A percentile compares a stretch with the other conserved stretches of the same genome.
Evolutionary conservation across 2,113 vertebrate genomes (phyloP).

Genomic region (Cavia aperea): DNA sequence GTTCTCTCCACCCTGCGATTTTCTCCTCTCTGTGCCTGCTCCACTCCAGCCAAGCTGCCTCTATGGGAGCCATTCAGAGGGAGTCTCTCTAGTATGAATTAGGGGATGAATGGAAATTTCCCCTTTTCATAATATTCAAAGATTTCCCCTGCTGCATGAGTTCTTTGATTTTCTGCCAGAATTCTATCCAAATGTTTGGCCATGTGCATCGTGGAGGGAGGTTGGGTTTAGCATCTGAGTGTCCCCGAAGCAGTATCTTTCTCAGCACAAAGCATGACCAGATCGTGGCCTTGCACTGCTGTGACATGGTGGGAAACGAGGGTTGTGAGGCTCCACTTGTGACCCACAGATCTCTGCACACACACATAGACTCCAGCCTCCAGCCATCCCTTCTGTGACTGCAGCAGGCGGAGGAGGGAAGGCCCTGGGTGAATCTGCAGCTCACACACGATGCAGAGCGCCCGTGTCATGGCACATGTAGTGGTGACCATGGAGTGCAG

Average conservation of each 20-base stretch:
- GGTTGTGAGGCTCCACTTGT: background rate
- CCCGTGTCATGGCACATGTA: too few relatives aligned
- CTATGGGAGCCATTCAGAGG: background rate
- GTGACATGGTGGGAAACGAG: background rate
- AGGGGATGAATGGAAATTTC: constrained; percentile 49
- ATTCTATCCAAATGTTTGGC: background rate
- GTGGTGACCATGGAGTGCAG: background rate
- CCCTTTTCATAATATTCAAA: constrained; percentile 42
- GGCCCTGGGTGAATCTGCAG: background rate
- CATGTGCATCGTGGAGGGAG: background rate
- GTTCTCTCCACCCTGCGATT: background rate
- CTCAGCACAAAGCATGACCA: background rate
- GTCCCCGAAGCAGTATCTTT: background rate
- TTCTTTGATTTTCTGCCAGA: constrained; percentile 18
- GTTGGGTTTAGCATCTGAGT: background rate
- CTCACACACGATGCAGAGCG: background rate
- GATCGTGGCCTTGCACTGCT: background rate
- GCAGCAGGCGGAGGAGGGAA: background rate
- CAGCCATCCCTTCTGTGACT: background rate
- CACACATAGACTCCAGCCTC: background rate
- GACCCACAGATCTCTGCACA: background rate
- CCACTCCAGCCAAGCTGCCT: background rate
- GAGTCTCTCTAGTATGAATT: constrained; percentile 16
- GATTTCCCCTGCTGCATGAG: background rate
- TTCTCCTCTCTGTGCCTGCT: background rate